phyloP scores from a whole-genome alignment of 2,113 vertebrate species.

The Talpa occidentalis region DNA sequence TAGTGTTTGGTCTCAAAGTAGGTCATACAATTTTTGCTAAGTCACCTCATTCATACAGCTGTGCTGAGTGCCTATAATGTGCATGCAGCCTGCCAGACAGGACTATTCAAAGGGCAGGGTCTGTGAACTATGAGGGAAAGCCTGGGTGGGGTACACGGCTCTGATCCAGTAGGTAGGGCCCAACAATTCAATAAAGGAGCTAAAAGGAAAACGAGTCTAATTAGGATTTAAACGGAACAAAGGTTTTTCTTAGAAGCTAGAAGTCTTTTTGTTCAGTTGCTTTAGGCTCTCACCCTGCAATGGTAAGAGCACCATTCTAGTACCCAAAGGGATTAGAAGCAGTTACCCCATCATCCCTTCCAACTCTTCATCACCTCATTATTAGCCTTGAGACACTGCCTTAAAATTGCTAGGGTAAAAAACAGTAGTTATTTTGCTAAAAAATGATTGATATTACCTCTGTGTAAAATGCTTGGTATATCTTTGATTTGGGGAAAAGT shows the following conservation, averaged over 20 bases:
- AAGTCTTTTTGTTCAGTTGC: constrained; percentile 9
- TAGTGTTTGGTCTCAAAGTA: constrained; percentile 8
- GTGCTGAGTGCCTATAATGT: background rate
- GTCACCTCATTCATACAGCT: background rate
- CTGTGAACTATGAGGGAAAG: background rate
- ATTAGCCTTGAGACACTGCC: background rate
- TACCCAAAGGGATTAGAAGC: background rate
- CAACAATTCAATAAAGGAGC: background rate
- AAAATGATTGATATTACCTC: constrained; percentile 86
- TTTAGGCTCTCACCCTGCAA: background rate
- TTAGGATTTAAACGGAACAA: constrained; percentile 43
- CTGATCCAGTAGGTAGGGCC: background rate
- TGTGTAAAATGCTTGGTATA: constrained; percentile 93
- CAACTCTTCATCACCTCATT: background rate
- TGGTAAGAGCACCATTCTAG: background rate
- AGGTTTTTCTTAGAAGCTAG: constrained; percentile 47
- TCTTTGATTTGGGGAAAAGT: constrained; percentile 93
- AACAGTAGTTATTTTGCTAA: constrained; percentile 21
- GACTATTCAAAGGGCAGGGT: background rate
- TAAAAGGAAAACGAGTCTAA: constrained; percentile 10
- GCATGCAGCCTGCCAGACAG: background rate
- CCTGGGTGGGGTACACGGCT: background rate
- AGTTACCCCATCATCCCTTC: background rate
- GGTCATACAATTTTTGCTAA: background rate
- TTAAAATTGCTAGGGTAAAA: background rate